These are phyloP conservation scores for Mycalesis mineus DNA, from an alignment of 2,888 invertebrate genomes.

Conservation along the genomic window DNA sequence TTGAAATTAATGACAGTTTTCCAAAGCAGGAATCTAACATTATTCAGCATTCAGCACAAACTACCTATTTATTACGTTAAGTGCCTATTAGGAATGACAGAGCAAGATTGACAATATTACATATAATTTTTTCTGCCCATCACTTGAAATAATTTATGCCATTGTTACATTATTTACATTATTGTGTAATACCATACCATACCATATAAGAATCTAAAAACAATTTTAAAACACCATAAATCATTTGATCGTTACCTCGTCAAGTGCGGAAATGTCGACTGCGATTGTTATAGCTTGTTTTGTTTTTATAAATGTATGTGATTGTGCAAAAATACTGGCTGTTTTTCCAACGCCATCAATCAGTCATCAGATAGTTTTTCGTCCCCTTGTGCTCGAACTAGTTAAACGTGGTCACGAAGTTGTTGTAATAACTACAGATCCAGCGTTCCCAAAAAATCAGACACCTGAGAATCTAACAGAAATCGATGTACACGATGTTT, in stretches of 20 bases:
- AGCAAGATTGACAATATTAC: slow-evolving; percentile 1
- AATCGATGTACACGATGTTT: slow-evolving; percentile 46
- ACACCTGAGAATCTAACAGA: slow-evolving; percentile 44
- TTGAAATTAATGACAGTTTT: too few relatives aligned
- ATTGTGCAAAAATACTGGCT: slow-evolving; percentile 45
- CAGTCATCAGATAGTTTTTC: slow-evolving; percentile 45
- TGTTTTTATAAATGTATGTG: background rate
- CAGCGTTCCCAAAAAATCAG: slow-evolving; percentile 42
- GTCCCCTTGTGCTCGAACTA: slow-evolving; percentile 45
- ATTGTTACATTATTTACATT: background rate
- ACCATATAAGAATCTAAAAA: slow-evolving; percentile 4
- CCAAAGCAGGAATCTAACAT: too few relatives aligned
- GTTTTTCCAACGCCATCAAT: slow-evolving; percentile 49
- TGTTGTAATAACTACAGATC: slow-evolving; percentile 48
- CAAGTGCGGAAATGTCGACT: background rate
- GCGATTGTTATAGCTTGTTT: slow-evolving; percentile 8
- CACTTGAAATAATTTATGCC: background rate
- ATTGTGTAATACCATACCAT: too few relatives aligned
- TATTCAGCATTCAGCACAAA: too few relatives aligned
- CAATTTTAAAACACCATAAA: background rate
- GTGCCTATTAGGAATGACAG: background rate
- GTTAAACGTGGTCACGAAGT: slow-evolving; percentile 54
- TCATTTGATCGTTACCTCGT: background rate
- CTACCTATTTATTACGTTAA: background rate
- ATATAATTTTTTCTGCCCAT: slow-evolving; percentile 1